Conservation (phyloP, 35 echinoderm and acorn worm genomes). For the Apostichopus californicus region DNA sequence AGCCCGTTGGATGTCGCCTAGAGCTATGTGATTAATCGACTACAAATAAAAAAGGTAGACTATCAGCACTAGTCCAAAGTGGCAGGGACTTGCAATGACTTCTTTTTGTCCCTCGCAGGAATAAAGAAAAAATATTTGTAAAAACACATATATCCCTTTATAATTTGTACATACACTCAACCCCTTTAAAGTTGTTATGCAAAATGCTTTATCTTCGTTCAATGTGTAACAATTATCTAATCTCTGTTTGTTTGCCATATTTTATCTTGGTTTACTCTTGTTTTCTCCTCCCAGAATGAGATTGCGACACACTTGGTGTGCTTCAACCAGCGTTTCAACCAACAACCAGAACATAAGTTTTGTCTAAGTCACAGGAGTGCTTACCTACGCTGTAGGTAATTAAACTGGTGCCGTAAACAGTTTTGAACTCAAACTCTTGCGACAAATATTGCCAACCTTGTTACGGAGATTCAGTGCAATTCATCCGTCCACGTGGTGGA, state of each 20-base stretch:
- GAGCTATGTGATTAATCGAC: too few species aligned
- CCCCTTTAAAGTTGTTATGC: too few species aligned
- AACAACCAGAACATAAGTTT: not conserved
- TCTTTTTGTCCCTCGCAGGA: too few species aligned
- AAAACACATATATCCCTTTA: too few species aligned
- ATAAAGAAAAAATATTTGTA: too few species aligned
- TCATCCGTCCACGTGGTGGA: slow-evolving; percentile 62
- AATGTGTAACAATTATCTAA: not conserved
- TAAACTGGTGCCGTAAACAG: slow-evolving; percentile 57
- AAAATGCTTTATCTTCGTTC: too few species aligned
- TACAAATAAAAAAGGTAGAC: too few species aligned
- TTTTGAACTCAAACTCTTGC: slow-evolving; percentile 51
- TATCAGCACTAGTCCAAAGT: too few species aligned
- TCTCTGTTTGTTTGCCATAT: not conserved
- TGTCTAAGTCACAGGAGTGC: slow-evolving; percentile 45
- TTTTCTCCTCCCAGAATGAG: not conserved
- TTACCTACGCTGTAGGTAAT: slow-evolving; percentile 18
- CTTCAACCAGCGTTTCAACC: not conserved
- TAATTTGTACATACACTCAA: too few species aligned
- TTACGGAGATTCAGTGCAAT: slow-evolving; percentile 65
- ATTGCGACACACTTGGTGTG: not conserved
- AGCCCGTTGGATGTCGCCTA: too few species aligned
- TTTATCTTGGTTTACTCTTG: not conserved
- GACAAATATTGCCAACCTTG: slow-evolving; percentile 50
- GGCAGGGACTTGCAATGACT: too few species aligned